Evolutionary conservation across 2,113 vertebrate species (phyloP).

Genomic region (Alligator mississippiensis): DNA sequence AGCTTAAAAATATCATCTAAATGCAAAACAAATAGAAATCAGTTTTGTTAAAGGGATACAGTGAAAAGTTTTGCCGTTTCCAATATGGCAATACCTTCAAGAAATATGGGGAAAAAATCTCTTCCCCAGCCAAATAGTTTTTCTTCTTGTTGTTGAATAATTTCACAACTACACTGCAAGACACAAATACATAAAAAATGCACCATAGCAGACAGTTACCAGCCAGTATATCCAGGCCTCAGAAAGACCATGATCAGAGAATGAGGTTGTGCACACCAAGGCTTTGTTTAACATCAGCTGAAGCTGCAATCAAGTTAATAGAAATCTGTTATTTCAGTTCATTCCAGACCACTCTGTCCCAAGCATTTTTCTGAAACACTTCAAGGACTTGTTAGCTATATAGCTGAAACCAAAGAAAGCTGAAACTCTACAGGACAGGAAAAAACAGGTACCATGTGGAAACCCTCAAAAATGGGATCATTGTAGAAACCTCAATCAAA

Average conservation of each 20-base stretch:
- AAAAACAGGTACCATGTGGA: slow-evolving; percentile 14
- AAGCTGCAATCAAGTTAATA: not conserved
- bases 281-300: slow-evolving; percentile 7
- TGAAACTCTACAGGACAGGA: not conserved
- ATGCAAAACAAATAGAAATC: not conserved
- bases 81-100: not conserved
- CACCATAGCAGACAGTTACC: not conserved
- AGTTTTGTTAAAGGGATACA: not conserved
- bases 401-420: not conserved
- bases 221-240: not conserved
- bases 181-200: not conserved
- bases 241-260: not conserved
- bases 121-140: not conserved
- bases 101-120: not conserved
- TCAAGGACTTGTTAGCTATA: not conserved
- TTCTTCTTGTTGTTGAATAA: not conserved
- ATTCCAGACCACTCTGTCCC: not conserved
- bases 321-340: not conserved
- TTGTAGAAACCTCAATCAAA: not conserved
- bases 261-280: not conserved
- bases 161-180: not conserved
- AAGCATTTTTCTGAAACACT: slow-evolving; percentile 11
- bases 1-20: not conserved
- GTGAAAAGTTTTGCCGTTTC: not conserved
- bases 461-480: not conserved